Evolutionary conservation across 2,113 vertebrate genomes (phyloP), one percentile per base, ranked within the genome.

Genomic region (Barbus barbus): DNA sequence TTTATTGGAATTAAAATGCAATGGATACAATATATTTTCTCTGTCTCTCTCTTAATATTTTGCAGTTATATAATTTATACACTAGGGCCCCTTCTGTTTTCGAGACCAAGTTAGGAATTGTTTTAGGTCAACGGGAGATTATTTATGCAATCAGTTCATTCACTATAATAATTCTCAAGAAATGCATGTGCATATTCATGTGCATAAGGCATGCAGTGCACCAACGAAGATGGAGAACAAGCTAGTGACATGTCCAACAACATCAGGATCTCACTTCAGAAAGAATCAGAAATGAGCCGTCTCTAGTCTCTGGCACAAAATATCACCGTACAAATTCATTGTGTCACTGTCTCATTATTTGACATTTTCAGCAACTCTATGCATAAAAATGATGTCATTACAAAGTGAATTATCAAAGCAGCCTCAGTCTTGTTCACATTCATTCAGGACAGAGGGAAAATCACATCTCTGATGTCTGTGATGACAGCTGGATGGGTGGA

Each of bases 361-460:
- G 31, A 75, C 36, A 44, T 61, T 44, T 80, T 51, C 24, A 31
- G 60, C 26, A 41, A 63, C 58, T 24, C 65, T 56, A 80, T 83
- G 82, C 80, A 84, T 86, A 84, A 84, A 73, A 88, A 81, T 76
- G 82, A 53, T 31, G 26, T 48, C 82, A 69, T 71, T 56, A 78
- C 82, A 84, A 81, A 88, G 82, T 67, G 78, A 88, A 86, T 73
- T 63, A 86, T 58, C 51, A 63, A 82, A 51, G 61, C 60, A 31
- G 26, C 38, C 58, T 14, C 58, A 61, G n/a, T 65, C 72, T 46
- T 77, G 48, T 56, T 76, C 26, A 76, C 9, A 77, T 56, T 77
- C 44, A 46, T 65, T 71, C 73, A 78, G 60, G 48, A 74, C 72
- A 24, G 28, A 76, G 60, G 69, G 24, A 74, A 53, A 41, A 76